Evolutionary conservation across 2,888 invertebrate species (phyloP).

Genomic region (Alloplasta piceator): DNA sequence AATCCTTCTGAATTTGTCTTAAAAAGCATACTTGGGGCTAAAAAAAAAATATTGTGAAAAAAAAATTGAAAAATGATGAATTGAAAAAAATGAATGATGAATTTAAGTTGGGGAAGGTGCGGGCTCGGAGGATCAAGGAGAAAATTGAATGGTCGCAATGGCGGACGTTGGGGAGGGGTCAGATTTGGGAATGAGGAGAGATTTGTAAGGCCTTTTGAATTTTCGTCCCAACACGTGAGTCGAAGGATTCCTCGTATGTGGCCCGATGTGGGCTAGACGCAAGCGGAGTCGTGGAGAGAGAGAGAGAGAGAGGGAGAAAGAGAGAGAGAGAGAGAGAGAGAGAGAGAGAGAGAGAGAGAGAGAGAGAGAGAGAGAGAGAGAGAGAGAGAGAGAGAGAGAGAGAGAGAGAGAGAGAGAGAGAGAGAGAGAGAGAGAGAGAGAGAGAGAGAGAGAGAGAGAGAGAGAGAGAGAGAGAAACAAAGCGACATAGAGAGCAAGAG

Average conservation of each 20-base stretch:
- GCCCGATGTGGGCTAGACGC: conserved; percentile 52
- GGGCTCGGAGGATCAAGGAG: conserved; percentile 26
- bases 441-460: conserved; percentile 11
- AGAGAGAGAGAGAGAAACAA: conserved; percentile 8
- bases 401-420: background rate
- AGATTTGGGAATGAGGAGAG: conserved; percentile 33
- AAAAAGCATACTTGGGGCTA: too few species aligned
- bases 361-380: too few species aligned
- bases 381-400: too few species aligned
- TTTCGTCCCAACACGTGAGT: conserved; percentile 49
- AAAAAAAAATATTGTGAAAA: too few species aligned
- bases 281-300: conserved; percentile 15
- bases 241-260: conserved; percentile 47
- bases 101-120: background rate
- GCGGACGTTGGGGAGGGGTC: background rate
- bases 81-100: too few species aligned
- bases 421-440: conserved; percentile 9
- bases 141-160: conserved; percentile 36
- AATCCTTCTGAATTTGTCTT: too few species aligned
- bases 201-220: conserved; percentile 71
- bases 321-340: too few species aligned
- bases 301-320: background rate
- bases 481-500: too few species aligned
- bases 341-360: too few species aligned
- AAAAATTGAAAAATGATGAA: too few species aligned